Percentiles rank a stretch among this genome's conserved stretches.
Evolutionary conservation across 2,888 invertebrate genomes (phyloP).

Genomic region (Gandaritis pyraliata): DNA sequence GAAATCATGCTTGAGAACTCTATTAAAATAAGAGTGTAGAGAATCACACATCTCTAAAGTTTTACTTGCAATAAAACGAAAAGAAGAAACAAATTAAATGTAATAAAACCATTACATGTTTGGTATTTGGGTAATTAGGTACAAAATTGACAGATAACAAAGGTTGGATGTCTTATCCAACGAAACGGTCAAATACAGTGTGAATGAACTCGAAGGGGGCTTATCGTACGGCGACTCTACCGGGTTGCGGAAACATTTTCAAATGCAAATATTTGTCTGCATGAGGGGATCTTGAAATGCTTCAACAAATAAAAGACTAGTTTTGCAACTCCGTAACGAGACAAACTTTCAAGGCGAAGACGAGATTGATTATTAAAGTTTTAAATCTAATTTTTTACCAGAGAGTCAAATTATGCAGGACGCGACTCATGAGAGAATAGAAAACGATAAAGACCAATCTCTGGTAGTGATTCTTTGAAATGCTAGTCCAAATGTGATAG

Average conservation of each 20-base stretch:
- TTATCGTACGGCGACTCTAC: constrained; percentile 63
- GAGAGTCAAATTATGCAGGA: constrained; percentile 46
- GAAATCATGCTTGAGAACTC: background rate
- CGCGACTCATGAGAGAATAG: constrained; percentile 43
- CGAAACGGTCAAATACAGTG: constrained; percentile 45
- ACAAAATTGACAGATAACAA: constrained; percentile 41
- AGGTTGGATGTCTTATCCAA: constrained; percentile 43
- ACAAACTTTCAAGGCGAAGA: constrained; percentile 15
- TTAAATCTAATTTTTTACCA: constrained; percentile 16
- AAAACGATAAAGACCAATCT: constrained; percentile 42
- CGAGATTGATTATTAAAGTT: constrained; percentile 15
- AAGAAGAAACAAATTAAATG: background rate
- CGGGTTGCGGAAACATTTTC: constrained; percentile 53
- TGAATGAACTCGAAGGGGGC: constrained; percentile 63
- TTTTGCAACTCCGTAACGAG: constrained; percentile 12
- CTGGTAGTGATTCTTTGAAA: constrained; percentile 52
- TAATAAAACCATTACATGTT: too few species aligned
- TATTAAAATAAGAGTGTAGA: background rate
- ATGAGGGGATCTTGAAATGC: constrained; percentile 36
- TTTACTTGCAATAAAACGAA: background rate
- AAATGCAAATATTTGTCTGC: constrained; percentile 52
- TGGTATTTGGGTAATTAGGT: too few species aligned
- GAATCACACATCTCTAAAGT: background rate
- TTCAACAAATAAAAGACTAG: constrained; percentile 29
- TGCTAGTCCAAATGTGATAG: constrained; percentile 56